Evolutionary conservation across 2,888 invertebrate genomes (phyloP), one percentile per base, ranked within the genome.

Genomic region (Troides oblongomaculatus): DNA sequence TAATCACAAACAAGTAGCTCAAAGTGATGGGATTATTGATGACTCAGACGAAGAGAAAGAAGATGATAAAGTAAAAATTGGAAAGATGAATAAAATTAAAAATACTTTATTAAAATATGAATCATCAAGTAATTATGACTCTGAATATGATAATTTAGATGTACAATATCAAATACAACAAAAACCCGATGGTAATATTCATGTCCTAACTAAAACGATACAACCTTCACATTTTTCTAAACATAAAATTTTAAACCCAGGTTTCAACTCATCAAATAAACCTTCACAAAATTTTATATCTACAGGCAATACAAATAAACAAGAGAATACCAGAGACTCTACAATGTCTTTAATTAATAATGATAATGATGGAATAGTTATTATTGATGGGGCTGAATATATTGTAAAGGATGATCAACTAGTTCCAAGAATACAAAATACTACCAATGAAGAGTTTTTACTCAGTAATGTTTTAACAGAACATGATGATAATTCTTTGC

Each of bases 11-110:
- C 91, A 93, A 67, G 94, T 94, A 74, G 95, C 95, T 0, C 89
- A 93, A 64, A 89, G 90, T 75, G 95, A 96, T 86, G 95, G 95
- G 17, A 93, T 95, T 21, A 93, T 95, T 74, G 94, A 94, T 70
- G 93, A 92, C 72, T 94, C 95, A 56, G 91, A 92, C 78, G 92
- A 92, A 39, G 92, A 92, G 72, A 81, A 70, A 70, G 80, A 70
- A 71, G 68, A 70, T 60, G 71, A 73, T 64, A 72, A 68, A 73
- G 68, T 58, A 53, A 74, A 72, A 75, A 69, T 70, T 25, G 71
- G 74, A 70, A 73, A 73, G 58, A 69, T 76, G n/a, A 71, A 76
- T 6, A 71, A 43, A 56, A 39, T 61, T 50, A 71, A 71, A 62
- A 64, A 64, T 61, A 21, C 57, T n/a, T 66, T 68, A 8, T 79